Percentiles rank a stretch among this genome's conserved stretches.
Conservation (phyloP, 2,888 invertebrate species). For the Eupithecia exiguata region DNA sequence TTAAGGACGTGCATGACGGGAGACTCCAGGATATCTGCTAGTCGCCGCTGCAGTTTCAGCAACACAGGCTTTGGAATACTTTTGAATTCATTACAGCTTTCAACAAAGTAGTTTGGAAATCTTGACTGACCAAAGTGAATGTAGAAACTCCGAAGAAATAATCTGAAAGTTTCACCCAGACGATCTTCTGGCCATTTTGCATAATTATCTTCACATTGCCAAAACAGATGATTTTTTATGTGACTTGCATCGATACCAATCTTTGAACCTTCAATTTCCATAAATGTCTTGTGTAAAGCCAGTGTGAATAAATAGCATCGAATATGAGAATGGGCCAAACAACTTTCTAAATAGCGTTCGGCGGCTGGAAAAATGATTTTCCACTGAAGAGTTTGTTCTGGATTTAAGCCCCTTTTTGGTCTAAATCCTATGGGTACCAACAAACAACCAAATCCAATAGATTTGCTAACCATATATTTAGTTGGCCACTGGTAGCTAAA, state of each 20-base stretch:
- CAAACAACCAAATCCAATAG: slow-evolving; percentile 87
- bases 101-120: slow-evolving; percentile 89
- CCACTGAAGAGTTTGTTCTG: slow-evolving; percentile 89
- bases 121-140: slow-evolving; percentile 84
- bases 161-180: slow-evolving; percentile 86
- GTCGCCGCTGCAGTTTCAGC: slow-evolving; percentile 85
- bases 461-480: slow-evolving; percentile 85
- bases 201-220: slow-evolving; percentile 89
- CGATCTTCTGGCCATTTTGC: slow-evolving; percentile 89
- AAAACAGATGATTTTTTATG: slow-evolving; percentile 88
- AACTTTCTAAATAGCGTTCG: slow-evolving; percentile 89
- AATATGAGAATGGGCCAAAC: slow-evolving; percentile 88
- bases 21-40: slow-evolving; percentile 87
- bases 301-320: slow-evolving; percentile 88
- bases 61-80: slow-evolving; percentile 86
- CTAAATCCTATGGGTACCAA: slow-evolving; percentile 88
- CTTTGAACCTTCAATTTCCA: slow-evolving; percentile 86
- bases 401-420: slow-evolving; percentile 85
- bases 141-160: slow-evolving; percentile 86
- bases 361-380: slow-evolving; percentile 90
- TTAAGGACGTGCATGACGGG: slow-evolving; percentile 88
- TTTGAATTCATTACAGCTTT: slow-evolving; percentile 88
- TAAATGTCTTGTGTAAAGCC: slow-evolving; percentile 88
- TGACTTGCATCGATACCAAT: slow-evolving; percentile 88
- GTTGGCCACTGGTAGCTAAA: slow-evolving; percentile 88